Evolutionary conservation across 35 echinoderm and acorn worm species (phyloP), one percentile per base, ranked within the genome.

Genomic region (Strongylocentrotus purpuratus): DNA sequence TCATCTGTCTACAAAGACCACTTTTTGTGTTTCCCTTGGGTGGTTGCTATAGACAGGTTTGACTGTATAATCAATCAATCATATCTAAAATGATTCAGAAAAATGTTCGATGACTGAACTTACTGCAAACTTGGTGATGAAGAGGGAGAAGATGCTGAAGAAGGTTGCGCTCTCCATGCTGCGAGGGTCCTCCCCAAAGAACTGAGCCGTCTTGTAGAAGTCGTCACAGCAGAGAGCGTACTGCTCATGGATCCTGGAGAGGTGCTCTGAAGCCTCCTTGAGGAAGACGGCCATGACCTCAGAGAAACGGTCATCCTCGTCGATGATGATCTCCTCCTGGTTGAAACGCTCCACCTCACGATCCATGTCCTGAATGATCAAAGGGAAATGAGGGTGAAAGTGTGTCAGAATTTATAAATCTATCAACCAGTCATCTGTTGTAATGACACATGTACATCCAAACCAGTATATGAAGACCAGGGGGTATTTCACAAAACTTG

Each of bases 101-200:
- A 41, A 41, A 41, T 3, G 35, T 41, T 41, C 3, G 35, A 41
- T 41, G 35, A 41, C 35, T 41, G 35, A 41, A 41, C 98, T 96
- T 58, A 97, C 98, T 41, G 86, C 96, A 97, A 99, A 99, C 60
- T 99, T 99, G 46, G 97, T 96, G 31, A 94, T 97, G 86, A 99
- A 99, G 14, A 95, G 85, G 45, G 98, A 97, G 91, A 99, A 99
- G 33, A 99, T 99, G 28, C 96, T 95, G 92, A 99, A 99, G 94
- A 99, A 99, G 1, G 85, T 92, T 60, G 96, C 97, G 31, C 97
- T 97, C n/a, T 96, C 97, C 14, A 94, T 99, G 7, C 47, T 17
- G 0, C 88, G 35, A 32, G 97, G 92, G 85, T 99, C 98, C 88
- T 99, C 98, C 2, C 98, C 98, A 88, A 99, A 99, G 85, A 96